Evolutionary conservation across 2,888 invertebrate species (phyloP).

Genomic region (Limnephilus lunatus): DNA sequence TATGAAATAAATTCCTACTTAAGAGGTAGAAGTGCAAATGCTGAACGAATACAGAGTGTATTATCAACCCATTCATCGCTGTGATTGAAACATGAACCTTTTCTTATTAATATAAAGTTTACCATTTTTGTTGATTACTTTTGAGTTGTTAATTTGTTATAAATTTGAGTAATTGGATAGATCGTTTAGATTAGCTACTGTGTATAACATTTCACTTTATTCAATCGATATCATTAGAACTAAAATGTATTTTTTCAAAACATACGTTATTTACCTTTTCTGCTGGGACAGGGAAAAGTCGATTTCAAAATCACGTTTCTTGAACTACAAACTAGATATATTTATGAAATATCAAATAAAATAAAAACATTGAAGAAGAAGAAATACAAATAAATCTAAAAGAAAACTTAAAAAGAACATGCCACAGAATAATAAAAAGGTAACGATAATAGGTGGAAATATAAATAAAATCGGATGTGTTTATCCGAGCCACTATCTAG

Average conservation of each 20-base stretch:
- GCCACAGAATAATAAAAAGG: no score
- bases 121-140: neutral
- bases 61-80: neutral
- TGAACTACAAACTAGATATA: neutral
- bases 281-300: neutral
- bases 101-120: neutral
- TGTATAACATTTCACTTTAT: neutral
- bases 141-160: neutral
- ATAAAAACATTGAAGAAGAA: neutral
- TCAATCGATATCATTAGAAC: neutral
- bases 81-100: neutral
- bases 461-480: no score
- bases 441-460: no score
- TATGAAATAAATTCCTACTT: neutral
- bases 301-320: neutral
- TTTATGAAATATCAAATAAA: neutral
- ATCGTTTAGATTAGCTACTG: neutral
- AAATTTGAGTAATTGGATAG: neutral
- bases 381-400: no score
- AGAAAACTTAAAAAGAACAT: no score
- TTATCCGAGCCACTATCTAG: no score
- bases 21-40: neutral
- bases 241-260: neutral
- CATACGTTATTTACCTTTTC: neutral
- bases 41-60: neutral